phyloP scores from a whole-genome alignment of 2,113 vertebrate species.

The Epinephelus fuscoguttatus region DNA sequence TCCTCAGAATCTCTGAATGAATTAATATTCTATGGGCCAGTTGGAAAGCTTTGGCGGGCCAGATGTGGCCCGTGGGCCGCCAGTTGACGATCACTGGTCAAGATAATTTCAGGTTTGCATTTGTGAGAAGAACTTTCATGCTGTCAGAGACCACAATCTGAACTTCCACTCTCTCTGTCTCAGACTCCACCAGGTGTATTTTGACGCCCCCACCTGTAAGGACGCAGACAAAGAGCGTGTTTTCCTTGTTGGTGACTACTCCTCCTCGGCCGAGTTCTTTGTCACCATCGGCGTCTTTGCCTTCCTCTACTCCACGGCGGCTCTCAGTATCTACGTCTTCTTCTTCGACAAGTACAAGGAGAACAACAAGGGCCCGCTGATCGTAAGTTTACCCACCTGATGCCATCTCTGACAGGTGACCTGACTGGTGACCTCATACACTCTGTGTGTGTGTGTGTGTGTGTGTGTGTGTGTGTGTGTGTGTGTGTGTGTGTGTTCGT shows the following conservation, averaged over 20 bases:
- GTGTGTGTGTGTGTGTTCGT: constrained; percentile 18
- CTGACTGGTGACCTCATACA: no score
- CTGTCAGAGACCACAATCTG: no score
- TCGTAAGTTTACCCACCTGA: constrained; percentile 80
- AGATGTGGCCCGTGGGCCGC: no score
- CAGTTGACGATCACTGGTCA: no score
- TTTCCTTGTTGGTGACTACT: constrained; percentile 91
- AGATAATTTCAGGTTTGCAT: no score
- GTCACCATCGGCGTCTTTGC: constrained; percentile 91
- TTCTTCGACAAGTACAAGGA: constrained; percentile 91
- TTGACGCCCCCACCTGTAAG: constrained; percentile 87
- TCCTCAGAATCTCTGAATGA: no score
- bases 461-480: background rate
- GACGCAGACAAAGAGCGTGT: constrained; percentile 62
- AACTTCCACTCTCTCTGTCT: background rate
- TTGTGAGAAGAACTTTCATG: no score
- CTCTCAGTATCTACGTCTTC: constrained; percentile 88
- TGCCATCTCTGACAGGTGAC: background rate
- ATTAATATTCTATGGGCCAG: no score
- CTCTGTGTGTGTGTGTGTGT: no score
- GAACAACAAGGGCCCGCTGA: constrained; percentile 91
- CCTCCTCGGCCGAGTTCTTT: constrained; percentile 92
- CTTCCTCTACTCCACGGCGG: constrained; percentile 89
- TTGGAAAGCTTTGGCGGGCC: no score
- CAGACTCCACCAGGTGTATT: constrained; percentile 92